Percentiles rank a stretch among this genome's conserved stretches.
Evolutionary conservation across 2,113 vertebrate species (phyloP).

Genomic region (Cinclus mexicanus): DNA sequence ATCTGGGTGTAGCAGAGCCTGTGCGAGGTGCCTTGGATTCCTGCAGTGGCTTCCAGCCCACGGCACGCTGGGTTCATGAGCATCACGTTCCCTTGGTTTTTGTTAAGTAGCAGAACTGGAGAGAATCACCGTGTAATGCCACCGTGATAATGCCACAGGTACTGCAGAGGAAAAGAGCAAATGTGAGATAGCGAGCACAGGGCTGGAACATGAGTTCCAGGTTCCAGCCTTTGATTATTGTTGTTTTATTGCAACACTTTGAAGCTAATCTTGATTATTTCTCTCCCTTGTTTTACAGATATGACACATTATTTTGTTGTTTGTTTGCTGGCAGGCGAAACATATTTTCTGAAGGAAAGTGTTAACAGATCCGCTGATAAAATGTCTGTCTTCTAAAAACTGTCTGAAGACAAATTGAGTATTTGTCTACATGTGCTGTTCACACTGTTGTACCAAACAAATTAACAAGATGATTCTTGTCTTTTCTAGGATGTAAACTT

Average conservation of each 20-base stretch:
- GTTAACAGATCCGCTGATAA: conserved; percentile 63
- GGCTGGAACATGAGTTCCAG: neutral
- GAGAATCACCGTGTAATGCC: neutral
- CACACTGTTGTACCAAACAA: conserved; percentile 35
- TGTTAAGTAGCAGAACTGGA: neutral
- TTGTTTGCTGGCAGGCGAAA: conserved; percentile 60
- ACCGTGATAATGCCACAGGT: neutral
- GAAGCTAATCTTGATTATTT: conserved; percentile 20
- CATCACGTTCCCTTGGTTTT: accelerated
- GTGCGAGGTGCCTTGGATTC: neutral
- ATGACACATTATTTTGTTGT: conserved; percentile 47
- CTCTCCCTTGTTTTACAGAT: conserved; percentile 25
- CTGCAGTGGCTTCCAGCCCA: neutral
- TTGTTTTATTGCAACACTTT: conserved; percentile 1
- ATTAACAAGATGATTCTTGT: conserved; percentile 48
- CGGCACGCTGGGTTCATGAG: neutral
- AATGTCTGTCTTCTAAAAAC: conserved; percentile 59
- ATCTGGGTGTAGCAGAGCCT: neutral
- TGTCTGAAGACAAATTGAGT: conserved; percentile 57
- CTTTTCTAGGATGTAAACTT: neutral
- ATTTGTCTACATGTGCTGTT: conserved; percentile 47
- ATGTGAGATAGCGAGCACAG: neutral
- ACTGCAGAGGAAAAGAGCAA: neutral
- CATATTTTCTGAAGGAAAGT: conserved; percentile 64
- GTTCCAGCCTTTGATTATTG: neutral